Evolutionary conservation across 2,113 vertebrate species (phyloP), one percentile per base, ranked within the genome.

Genomic region (Kobus ellipsiprymnus): DNA sequence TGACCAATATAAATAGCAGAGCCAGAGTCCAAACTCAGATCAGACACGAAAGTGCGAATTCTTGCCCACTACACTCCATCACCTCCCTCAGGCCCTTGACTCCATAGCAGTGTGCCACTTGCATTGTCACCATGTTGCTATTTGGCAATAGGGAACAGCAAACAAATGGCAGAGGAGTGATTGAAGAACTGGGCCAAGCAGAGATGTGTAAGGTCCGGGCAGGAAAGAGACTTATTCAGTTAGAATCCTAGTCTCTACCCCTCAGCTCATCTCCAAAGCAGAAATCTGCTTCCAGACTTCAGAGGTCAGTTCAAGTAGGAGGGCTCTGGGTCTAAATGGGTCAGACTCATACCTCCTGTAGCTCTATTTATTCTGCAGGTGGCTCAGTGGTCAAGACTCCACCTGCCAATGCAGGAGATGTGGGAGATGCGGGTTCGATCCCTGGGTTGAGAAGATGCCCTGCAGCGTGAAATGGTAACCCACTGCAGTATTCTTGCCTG

Each of bases 251-350:
- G n/a, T 74, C 36, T 85, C 33, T 25, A 84, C 3, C 12, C 27
- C 13, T 87, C 15, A 13, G n/a, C 21, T 85, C 29, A 6, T 46
- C 3, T 29, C 30, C 10, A 57, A 52, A 91, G 84, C 48, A 93
- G 60, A 88, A 30, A 9, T 13, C 48, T 19, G 15, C 13, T 17
- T 71, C 36, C n/a, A 94, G 86, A 62, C 54, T 84, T 84, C 59
- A 88, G 36, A 57, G 46, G 27, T 81, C 88, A 90, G 21, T 78
- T 88, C 46, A 90, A 90, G 59, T 55, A 12, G 4, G 30, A 85
- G 2, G 74, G 60, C 7, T 36, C 36, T 84, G 29, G 10, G 13
- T 87, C 77, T 67, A 54, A 59, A 10, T 46, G 30, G 12, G 36
- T 87, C 57, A 74, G 36, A 78, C 50, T 77, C 27, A 52, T 15